Evolutionary conservation across 2,113 vertebrate genomes (phyloP).

Genomic region (Rhinolophus ferrumequinum): DNA sequence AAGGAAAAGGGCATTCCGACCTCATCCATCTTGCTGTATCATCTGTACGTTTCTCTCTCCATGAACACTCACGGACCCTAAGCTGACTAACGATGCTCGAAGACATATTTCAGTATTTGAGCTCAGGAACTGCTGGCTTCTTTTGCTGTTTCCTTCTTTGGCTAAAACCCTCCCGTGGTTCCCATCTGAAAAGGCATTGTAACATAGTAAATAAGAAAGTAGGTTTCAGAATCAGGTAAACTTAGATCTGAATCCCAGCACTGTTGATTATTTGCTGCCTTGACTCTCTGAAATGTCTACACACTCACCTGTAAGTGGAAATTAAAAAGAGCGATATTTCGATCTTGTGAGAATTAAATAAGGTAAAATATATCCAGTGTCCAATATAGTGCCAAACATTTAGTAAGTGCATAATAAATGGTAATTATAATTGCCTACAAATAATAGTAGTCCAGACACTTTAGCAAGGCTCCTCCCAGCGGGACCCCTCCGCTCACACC

Average conservation of each 20-base stretch:
- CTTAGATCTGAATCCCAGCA: neutral
- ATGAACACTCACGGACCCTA: neutral
- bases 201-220: neutral
- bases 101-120: neutral
- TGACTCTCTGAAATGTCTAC: neutral
- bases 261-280: neutral
- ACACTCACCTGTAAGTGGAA: neutral
- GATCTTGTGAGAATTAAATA: slow-evolving; percentile 15
- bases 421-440: neutral
- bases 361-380: slow-evolving; percentile 24
- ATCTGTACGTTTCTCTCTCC: neutral
- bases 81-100: neutral
- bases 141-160: neutral
- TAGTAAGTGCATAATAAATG: neutral
- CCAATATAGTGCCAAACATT: neutral
- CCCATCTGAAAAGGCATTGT: neutral
- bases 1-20: neutral
- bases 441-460: neutral
- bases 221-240: neutral
- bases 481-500: too few species aligned
- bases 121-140: neutral
- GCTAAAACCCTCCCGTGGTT: neutral
- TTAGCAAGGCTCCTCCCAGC: neutral
- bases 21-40: neutral
- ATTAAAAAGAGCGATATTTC: slow-evolving; percentile 2